A percentile compares a stretch with the other conserved stretches of the same genome.
Conservation (phyloP, 2,113 vertebrate genomes). For the Sorex araneus region DNA sequence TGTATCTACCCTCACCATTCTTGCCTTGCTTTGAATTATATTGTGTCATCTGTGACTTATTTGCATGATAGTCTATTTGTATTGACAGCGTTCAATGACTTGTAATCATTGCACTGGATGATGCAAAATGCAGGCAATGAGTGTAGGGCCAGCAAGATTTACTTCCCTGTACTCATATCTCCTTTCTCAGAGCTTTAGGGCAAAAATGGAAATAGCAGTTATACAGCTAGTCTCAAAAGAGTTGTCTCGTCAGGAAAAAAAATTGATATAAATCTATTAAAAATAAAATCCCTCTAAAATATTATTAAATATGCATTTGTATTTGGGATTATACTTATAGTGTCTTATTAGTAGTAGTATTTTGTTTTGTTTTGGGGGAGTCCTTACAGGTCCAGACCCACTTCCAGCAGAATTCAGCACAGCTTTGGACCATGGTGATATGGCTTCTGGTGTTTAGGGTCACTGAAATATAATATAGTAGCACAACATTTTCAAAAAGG, state of each 20-base stretch:
- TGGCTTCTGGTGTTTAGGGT: too few species aligned
- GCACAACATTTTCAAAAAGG: background rate
- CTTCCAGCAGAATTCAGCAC: too few species aligned
- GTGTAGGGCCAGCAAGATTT: background rate
- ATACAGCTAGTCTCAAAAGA: background rate
- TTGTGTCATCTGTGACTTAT: background rate
- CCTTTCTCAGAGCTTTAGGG: background rate
- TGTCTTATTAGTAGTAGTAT: background rate
- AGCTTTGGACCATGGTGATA: too few species aligned
- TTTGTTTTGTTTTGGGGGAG: too few species aligned
- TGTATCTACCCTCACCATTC: background rate
- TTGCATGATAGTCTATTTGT: background rate
- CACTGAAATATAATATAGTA: background rate
- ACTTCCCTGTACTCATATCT: background rate
- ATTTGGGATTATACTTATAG: background rate
- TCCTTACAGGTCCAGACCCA: too few species aligned
- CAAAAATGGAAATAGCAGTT: background rate
- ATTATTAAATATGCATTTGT: background rate
- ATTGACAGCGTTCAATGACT: background rate
- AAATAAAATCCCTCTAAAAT: slow-evolving; percentile 26
- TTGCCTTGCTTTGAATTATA: background rate
- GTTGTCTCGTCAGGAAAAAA: background rate
- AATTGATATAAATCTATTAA: background rate
- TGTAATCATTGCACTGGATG: too few species aligned
- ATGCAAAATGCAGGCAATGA: background rate